Base-by-base conservation (phyloP, 2,888 invertebrate genomes). In the Cataglyphis altisquamis region DNA sequence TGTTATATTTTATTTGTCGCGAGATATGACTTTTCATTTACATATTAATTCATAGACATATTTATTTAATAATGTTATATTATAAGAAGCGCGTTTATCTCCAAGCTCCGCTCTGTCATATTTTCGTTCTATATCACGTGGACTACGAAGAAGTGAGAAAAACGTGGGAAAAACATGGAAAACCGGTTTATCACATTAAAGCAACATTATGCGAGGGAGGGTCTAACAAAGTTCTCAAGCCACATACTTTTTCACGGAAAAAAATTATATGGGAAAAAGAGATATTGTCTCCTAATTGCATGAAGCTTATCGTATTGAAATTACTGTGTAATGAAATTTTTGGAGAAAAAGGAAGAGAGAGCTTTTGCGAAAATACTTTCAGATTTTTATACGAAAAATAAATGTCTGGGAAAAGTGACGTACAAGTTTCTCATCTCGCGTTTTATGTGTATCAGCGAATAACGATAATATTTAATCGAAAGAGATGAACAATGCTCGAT, bases 151-250 rank as follows among this genome's bases (percentile, higher is more conserved):
- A 75, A 77, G 39, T 15, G 55, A 15, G 32, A n/a, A 77, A 77
- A 77, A 77, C 41, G 41, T 57, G 68, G n/a, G 32, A 29, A 77
- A 77, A 77, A 77, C 57, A 55, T 57, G 68, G 36, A 72, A 70
- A 80, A 80, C 60, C 72, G 78, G 70, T 80, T 80, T 72, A 45
- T 72, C 72, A 36, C 72, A 70, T 72, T 80, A 72, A 80, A 45
- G 48, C 57, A 70, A 57, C 45, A 72, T 72, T 78, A 70, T 72
- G 32, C 70, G 60, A 25, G 36, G 36, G 66, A 55, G 72, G 60
- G 10, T 62, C 45, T 48, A 32, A 57, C 78, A 48, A 62, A 70
- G 60, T 80, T 78, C 60, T 72, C n/a, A 45, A 36, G 41, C n/a
- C 18, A 25, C 45, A 29, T 72, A 72, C 25, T 62, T 72, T 75